A percentile compares a stretch with the other conserved stretches of the same genome.
Evolutionary conservation across 2,797 vertebrate genomes (phyloP).

Genomic region (Xenentodon cancila): DNA sequence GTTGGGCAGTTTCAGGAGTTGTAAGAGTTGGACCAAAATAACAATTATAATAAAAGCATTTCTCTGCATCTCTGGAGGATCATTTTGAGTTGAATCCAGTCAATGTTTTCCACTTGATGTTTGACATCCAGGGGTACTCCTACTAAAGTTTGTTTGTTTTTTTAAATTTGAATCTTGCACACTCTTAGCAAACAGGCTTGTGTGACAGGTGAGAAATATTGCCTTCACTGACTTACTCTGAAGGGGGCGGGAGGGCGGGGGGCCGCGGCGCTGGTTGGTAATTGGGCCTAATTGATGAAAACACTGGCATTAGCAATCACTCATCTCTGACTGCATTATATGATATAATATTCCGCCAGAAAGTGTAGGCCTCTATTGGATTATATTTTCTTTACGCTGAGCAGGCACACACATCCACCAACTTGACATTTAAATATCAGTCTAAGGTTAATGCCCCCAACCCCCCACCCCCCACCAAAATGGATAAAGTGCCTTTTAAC

Average conservation of each 20-base stretch:
- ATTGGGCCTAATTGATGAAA: slow-evolving; percentile 76
- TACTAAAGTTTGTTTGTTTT: too few species aligned
- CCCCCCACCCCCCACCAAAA: slow-evolving; percentile 26
- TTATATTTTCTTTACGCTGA: slow-evolving; percentile 60
- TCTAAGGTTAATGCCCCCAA: slow-evolving; percentile 78
- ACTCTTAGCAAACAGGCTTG: slow-evolving; percentile 21
- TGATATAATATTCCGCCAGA: slow-evolving; percentile 68
- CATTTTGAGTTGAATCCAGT: background rate
- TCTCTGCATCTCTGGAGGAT: too few species aligned
- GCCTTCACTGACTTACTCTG: slow-evolving; percentile 43
- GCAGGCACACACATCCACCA: slow-evolving; percentile 34
- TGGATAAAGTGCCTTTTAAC: slow-evolving; percentile 63
- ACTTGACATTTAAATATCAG: slow-evolving; percentile 83
- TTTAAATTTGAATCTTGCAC: background rate
- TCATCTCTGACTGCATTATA: slow-evolving; percentile 69
- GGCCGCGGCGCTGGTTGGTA: slow-evolving; percentile 57
- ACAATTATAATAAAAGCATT: too few species aligned
- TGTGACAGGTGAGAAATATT: slow-evolving; percentile 28
- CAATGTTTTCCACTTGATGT: background rate
- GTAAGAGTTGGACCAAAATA: too few species aligned
- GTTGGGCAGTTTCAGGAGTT: too few species aligned
- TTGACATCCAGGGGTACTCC: background rate
- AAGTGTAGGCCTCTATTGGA: slow-evolving; percentile 70
- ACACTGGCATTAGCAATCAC: slow-evolving; percentile 58
- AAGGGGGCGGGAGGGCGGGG: slow-evolving; percentile 26